Evolutionary conservation across 2,797 vertebrate genomes (phyloP), one percentile per base, ranked within the genome.

Genomic region (Pseudochirops corinnae): DNA sequence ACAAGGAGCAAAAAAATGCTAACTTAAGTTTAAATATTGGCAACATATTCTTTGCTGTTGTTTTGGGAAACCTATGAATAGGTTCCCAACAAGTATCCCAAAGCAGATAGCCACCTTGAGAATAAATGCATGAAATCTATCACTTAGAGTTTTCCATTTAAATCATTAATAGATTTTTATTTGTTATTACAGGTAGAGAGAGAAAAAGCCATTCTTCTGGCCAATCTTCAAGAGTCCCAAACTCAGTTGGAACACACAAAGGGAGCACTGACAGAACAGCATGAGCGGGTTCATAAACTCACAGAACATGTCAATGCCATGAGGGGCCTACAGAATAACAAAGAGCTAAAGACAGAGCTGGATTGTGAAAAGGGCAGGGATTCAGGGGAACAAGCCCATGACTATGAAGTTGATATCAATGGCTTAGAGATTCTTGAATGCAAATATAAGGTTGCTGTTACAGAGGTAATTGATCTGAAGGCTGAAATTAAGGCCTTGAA

Each of bases 371-470:
- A 99, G 28, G 99, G 99, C 95, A 97, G 96, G 93, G 98, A 99
- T 87, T 96, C 99, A 0, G 74, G 98, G 0, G 99, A 99, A 52
- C 99, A 99, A 97, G 98, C 98, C 55, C 99, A 98, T 0, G 99
- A 99, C n/a, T 99, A 99, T 0, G 99, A 99, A 94, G 99, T 99
- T 0, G 99, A 99, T 93, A 99, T 99, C 98, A 99, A 99, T 16
- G 99, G 99, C 74, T 98, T 99, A 28, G 99, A 99, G 98, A 99
- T 99, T 96, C 99, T 99, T 39, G 99, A 99, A 97, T 99, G 99
- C 98, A 99, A 99, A 98, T 99, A 99, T 98, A 99, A 99, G 98
- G 99, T 99, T 95, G 99, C 99, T 0, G 99, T 99, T 94, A 99
- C 99, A 0, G 99, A 99, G 98, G 99, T 99, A 96, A 99, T 99